Conservation (phyloP, 2,113 vertebrate species). For the Hippolais icterina region DNA sequence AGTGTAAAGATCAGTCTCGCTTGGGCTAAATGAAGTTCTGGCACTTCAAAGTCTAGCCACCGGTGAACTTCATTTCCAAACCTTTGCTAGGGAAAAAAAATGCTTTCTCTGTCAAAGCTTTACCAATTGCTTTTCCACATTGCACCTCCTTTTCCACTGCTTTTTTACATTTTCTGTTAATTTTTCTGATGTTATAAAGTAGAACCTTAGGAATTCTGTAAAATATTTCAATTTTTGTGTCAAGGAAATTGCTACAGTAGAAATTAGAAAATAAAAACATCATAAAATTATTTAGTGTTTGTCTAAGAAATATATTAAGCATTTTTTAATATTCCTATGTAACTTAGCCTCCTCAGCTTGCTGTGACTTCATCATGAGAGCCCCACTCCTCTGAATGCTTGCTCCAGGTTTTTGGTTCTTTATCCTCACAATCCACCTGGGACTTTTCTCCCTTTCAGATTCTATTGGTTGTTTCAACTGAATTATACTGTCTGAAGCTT, state of each 20-base stretch:
- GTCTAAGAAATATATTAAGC: neutral
- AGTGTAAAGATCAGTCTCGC: neutral
- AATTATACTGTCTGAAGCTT: neutral
- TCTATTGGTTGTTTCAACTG: neutral
- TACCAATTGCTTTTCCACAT: neutral
- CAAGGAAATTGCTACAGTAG: neutral
- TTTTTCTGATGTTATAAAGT: neutral
- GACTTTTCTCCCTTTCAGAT: neutral
- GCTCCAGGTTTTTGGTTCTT: neutral
- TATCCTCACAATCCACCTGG: neutral
- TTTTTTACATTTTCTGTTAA: neutral
- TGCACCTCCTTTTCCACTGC: neutral
- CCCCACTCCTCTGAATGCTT: neutral
- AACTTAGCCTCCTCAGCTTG: neutral
- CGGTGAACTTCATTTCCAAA: neutral
- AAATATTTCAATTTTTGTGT: neutral
- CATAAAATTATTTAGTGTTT: neutral
- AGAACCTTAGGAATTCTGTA: neutral
- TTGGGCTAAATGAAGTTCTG: neutral
- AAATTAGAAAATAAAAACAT: neutral
- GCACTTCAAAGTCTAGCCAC: neutral
- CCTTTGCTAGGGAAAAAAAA: neutral
- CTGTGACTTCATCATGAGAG: neutral
- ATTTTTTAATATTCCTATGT: neutral
- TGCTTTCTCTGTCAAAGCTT: neutral